Base-by-base conservation (phyloP, 2,797 vertebrate genomes). In the Diglossa cyanea region DNA sequence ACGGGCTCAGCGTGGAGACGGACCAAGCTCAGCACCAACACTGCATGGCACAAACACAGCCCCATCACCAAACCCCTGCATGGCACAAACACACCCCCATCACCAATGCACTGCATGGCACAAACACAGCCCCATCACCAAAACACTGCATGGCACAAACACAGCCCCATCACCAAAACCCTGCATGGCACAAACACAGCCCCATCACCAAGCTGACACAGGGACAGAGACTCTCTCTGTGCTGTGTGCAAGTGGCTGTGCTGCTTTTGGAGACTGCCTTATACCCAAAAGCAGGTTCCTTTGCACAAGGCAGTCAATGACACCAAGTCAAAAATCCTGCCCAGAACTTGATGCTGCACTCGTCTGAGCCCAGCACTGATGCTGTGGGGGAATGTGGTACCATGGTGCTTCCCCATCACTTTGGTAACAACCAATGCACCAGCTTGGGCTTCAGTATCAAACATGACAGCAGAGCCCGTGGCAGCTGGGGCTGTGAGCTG, bases 1-100 rank as follows among this genome's bases (percentile, higher is more conserved):
- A 0, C 1, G 9, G 45, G 24, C 45, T 37, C 82, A 76, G 48
- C 1, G 1, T 4, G 3, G 1, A 40, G 40, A 25, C 1, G 10
- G 31, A 63, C 18, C 40, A 39, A 77, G 66, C 45, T 44, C 39
- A 71, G 61, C 58, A 77, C 11, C 9, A 18, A 11, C 17, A 45
- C 7, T 20, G 42, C 50, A 24, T 1, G 4, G 87, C 55, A 73
- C 31, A 62, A 42, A 67, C 30, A 39, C 9, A 2, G 21, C 6
- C 13, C 26, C 18, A 45, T 19, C 25, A 18, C 25, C 31, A 8
- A 51, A 51, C 30, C 26, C 7, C 26, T 17, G 26, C 26, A 50
- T 17, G 48, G 48, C 50, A 30, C 50, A 51, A 5, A 51, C 48
- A 51, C 16, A 51, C 26, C 26, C 26, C 26, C 26, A 30, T 7